Evolutionary conservation across 2,113 vertebrate genomes (phyloP), one percentile per base, ranked within the genome.

Genomic region (Myiozetetes cayanensis): DNA sequence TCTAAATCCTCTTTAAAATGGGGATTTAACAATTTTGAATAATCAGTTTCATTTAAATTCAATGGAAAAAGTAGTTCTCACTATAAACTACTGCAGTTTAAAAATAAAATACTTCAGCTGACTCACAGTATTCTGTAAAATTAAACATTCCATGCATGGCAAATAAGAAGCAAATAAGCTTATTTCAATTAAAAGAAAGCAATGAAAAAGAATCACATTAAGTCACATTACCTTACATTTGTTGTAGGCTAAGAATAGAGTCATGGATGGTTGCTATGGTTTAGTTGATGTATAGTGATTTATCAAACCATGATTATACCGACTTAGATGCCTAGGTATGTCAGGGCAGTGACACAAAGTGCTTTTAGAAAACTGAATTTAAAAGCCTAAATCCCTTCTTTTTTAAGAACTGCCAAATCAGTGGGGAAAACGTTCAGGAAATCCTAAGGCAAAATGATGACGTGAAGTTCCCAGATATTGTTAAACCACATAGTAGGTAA

Each of bases 371-470:
- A 93, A 72, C 18, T 52, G 30, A 56, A 73, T 85, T 87, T 76
- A 70, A 94, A 78, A 33, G 14, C 49, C 31, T 76, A 31, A 73
- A 82, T 70, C 50, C 27, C 16, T 83, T 67, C 4, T 1, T 55
- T 92, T 76, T 86, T 77, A 90, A 88, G 66, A 92, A 50, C 46
- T 83, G n/a, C 37, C 53, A 77, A 85, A 86, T 80, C 30, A 66
- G 5, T 88, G 65, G 87, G 79, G 92, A 93, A 92, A 91, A 21
- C 35, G 8, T 62, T 95, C 91, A 80, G 82, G 92, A 80, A 91
- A 93, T 92, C 75, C 67, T 90, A 70, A 93, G 93, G 53, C 55
- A 90, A 72, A 76, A 72, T 23, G 66, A 68, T 4, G 2, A 66
- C 80, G 35, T 74, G 25, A 74, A 70, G 53, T 77, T 96, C 70